Base-by-base conservation (phyloP, 1,140 invertebrate genomes). In the Coenobita brevimanus region DNA sequence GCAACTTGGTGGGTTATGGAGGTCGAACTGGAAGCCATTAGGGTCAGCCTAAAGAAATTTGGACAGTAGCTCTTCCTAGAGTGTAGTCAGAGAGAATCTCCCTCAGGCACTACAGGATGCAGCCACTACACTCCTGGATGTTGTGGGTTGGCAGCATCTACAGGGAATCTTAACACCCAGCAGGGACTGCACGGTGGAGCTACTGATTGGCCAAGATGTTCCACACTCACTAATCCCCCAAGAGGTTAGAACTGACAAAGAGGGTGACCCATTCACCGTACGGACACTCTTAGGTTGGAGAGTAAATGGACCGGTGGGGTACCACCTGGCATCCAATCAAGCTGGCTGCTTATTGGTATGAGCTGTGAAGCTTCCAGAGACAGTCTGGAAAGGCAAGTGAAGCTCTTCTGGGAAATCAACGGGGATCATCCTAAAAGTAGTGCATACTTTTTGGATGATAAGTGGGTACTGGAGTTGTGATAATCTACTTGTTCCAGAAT, bases 281-380 rank as follows among this genome's bases (percentile, higher is more conserved):
- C 24, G 46, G 30, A 86, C 76, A 27, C 62, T 27, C 24, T 57
- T 78, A 27, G 83, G 76, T n/a, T 79, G 69, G 38, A 73, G 36
- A 43, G 76, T 54, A 30, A 86, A 86, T 41, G 69, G 41, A 21
- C 69, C 69, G 24, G 36, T 54, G 46, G 62, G 73, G 43, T 21
- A 79, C 17, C 24, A n/a, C n/a, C 43, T n/a, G 38, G 10, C n/a
- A 1, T 24, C 8, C 38, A 21, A 36, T n/a, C n/a, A 27, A 13
- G 24, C 24, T 8, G 64, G 24, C 8, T 67, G 64, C 24, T 30
- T 15, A 8, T 8, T 24, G 24, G 24, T 8, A 67, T 8, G 64
- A 27, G 24, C 15, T 8, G 24, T 8, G 13, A 27, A 67, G 27
- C 8, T 8, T n/a, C 64, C 6, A 15, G 64, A 67, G 64, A 30